Conservation (phyloP, 2,888 invertebrate species). For the Archaeoteleia sp. region DNA sequence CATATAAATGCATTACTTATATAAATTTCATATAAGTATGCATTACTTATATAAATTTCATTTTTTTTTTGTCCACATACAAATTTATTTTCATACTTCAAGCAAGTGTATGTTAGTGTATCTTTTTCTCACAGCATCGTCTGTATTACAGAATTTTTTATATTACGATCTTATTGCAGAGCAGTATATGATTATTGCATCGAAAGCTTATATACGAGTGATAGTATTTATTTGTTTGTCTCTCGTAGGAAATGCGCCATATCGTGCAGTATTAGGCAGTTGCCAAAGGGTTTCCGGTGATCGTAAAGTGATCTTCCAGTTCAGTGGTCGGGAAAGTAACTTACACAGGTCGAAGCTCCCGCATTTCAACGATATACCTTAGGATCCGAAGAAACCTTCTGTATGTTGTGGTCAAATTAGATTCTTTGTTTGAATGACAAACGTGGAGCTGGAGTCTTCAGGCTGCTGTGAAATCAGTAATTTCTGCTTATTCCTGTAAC, state of each 20-base stretch:
- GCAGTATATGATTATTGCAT: conserved; percentile 4
- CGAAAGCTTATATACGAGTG: conserved; percentile 1
- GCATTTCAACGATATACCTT: conserved; percentile 22
- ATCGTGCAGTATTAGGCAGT: conserved; percentile 4
- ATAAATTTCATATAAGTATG: too few species aligned
- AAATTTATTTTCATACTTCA: too few species aligned
- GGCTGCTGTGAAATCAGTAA: conserved; percentile 11
- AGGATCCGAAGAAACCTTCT: conserved; percentile 17
- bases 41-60: too few species aligned
- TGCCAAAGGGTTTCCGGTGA: conserved; percentile 10
- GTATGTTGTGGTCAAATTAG: conserved; percentile 29
- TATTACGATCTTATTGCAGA: background rate
- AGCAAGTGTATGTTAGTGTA: too few species aligned
- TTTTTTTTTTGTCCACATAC: too few species aligned
- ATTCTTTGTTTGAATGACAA: conserved; percentile 22
- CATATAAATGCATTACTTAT: too few species aligned
- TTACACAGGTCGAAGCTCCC: conserved; percentile 32
- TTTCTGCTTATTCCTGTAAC: too few species aligned
- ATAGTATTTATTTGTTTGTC: conserved; percentile 20
- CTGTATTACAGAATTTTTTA: background rate
- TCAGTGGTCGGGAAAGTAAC: conserved; percentile 33
- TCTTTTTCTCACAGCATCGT: background rate
- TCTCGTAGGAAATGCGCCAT: conserved; percentile 6
- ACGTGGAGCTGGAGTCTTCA: background rate
- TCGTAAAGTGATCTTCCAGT: conserved; percentile 35